A percentile compares a stretch with the other conserved stretches of the same genome.
phyloP scores from a whole-genome alignment of 35 echinoderm and acorn worm genomes.

The Eucidaris tribuloides region DNA sequence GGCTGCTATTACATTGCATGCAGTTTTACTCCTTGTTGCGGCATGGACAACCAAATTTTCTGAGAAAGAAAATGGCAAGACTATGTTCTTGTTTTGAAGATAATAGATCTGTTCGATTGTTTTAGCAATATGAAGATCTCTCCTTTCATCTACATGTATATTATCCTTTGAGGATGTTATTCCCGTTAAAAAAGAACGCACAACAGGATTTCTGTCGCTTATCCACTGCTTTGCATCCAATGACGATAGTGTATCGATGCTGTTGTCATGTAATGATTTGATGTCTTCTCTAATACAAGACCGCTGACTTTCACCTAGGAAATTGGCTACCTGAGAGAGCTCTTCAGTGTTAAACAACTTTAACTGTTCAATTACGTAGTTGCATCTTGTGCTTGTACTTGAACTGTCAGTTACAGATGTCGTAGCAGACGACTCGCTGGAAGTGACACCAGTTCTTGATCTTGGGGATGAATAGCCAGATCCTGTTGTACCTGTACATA shows the following conservation, averaged over 20 bases:
- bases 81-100: neutral
- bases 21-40: neutral
- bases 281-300: neutral
- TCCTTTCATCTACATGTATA: neutral
- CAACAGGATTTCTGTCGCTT: neutral
- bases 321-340: neutral
- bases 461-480: too few species aligned
- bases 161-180: neutral
- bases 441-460: too few species aligned
- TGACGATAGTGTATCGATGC: neutral
- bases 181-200: neutral
- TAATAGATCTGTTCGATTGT: neutral
- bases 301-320: neutral
- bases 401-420: too few species aligned
- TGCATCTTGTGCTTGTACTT: too few species aligned
- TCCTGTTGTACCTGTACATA: too few species aligned
- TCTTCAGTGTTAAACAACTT: neutral
- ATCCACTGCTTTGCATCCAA: neutral
- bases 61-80: neutral
- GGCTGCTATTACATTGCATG: neutral
- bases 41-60: neutral
- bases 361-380: neutral
- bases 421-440: too few species aligned
- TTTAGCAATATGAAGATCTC: neutral
- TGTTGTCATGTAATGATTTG: neutral